Conservation (phyloP, 2,888 invertebrate genomes). For the Torymus aiolomorphi region DNA sequence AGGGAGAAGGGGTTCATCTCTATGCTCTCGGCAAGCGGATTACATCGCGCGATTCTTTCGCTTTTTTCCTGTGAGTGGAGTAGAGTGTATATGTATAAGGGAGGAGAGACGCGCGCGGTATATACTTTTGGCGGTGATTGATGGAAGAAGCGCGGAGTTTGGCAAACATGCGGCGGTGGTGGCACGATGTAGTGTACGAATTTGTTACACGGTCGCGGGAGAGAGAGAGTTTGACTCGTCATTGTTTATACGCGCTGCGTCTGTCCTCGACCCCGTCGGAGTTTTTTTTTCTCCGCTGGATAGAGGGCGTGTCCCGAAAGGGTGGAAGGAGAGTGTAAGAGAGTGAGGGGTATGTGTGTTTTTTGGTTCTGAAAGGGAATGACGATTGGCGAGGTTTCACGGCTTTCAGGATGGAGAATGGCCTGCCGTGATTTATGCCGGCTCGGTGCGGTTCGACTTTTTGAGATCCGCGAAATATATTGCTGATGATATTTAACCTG, state of each 20-base stretch:
- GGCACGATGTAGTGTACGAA: not conserved
- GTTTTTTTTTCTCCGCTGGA: not conserved
- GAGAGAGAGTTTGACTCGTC: not conserved
- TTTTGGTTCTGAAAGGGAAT: not conserved
- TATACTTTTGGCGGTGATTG: conserved; percentile 27
- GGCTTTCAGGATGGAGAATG: conserved; percentile 5
- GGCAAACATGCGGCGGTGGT: not conserved
- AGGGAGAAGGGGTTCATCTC: conserved; percentile 67
- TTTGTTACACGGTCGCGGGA: too few relatives aligned
- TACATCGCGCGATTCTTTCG: not conserved
- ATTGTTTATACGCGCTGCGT: conserved; percentile 19
- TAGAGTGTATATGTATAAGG: not conserved
- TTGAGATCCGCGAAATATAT: conserved; percentile 6
- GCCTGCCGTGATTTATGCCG: not conserved
- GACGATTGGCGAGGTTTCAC: conserved; percentile 35
- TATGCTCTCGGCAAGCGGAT: not conserved
- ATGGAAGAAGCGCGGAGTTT: conserved; percentile 12
- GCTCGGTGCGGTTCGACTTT: not conserved
- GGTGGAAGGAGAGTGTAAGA: not conserved
- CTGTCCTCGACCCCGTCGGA: not conserved
- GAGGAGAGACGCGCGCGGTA: not conserved
- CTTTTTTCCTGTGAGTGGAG: not conserved
- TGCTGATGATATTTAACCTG: too few relatives aligned
- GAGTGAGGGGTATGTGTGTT: not conserved
- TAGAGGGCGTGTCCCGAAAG: conserved; percentile 24